Evolutionary conservation across 1,140 invertebrate species (phyloP).

Genomic region (Hypsibius dujardini): DNA sequence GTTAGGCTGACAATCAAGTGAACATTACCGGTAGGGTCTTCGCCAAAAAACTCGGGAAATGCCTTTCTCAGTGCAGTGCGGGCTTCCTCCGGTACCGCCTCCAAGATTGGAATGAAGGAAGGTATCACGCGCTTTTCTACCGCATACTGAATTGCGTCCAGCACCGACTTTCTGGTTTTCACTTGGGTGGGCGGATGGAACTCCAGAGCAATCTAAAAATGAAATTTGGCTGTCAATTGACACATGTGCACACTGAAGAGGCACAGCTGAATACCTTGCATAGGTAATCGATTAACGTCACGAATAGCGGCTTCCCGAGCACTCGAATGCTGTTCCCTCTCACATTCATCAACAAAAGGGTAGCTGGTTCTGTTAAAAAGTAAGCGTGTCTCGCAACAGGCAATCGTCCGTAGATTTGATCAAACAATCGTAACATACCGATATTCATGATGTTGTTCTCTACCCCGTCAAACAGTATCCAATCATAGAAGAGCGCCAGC

Average conservation of each 20-base stretch:
- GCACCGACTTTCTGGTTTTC: conserved; percentile 35
- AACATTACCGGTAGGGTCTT: no score
- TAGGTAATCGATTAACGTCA: neutral
- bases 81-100: conserved; percentile 72
- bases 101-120: conserved; percentile 51
- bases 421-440: conserved; percentile 33
- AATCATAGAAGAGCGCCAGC: conserved; percentile 87
- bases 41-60: conserved; percentile 70
- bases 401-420: neutral
- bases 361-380: conserved; percentile 16
- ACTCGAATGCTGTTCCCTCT: conserved; percentile 40
- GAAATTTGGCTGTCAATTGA: no score
- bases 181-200: conserved; percentile 16
- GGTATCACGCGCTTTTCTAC: neutral
- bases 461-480: conserved; percentile 76
- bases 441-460: conserved; percentile 99
- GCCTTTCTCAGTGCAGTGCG: conserved; percentile 64
- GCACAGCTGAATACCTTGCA: no score
- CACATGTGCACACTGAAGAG: no score
- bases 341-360: conserved; percentile 16
- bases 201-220: conserved; percentile 17
- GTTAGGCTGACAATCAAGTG: no score
- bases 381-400: conserved; percentile 11
- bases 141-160: conserved; percentile 37
- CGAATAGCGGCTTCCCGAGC: conserved; percentile 76